These are phyloP conservation scores for Labia minor DNA, from an alignment of 2,888 invertebrate species.

Conservation along the genomic window DNA sequence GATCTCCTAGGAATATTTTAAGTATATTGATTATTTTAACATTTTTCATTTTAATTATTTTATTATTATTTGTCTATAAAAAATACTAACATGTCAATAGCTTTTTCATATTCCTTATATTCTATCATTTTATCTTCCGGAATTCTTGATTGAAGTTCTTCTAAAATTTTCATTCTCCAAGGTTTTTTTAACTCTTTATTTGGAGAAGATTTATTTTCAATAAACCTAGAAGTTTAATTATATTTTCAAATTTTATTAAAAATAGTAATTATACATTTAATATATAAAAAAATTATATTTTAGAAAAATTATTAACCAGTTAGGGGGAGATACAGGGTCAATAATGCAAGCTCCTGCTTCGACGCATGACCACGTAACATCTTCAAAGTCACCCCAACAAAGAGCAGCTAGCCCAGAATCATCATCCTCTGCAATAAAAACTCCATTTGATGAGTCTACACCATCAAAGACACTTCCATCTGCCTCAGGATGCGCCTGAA, in stretches of 20 bases:
- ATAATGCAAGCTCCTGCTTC: slow-evolving; percentile 69
- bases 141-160: slow-evolving; percentile 49
- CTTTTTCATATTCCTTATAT: slow-evolving; percentile 56
- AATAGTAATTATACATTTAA: slow-evolving; percentile 29
- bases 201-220: slow-evolving; percentile 46
- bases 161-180: slow-evolving; percentile 65
- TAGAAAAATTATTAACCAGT: slow-evolving; percentile 46
- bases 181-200: slow-evolving; percentile 54
- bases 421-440: slow-evolving; percentile 71
- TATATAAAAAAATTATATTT: background rate
- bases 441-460: slow-evolving; percentile 56
- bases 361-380: slow-evolving; percentile 70
- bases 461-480: slow-evolving; percentile 72
- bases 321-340: slow-evolving; percentile 61
- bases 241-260: too few species aligned
- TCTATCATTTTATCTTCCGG: slow-evolving; percentile 36
- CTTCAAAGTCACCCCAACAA: slow-evolving; percentile 64
- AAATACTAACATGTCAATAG: slow-evolving; percentile 53
- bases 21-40: background rate
- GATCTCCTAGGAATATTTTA: slow-evolving; percentile 44
- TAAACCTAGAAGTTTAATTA: slow-evolving; percentile 37
- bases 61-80: background rate
- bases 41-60: background rate
- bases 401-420: slow-evolving; percentile 50
- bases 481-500: slow-evolving; percentile 68